These are phyloP conservation scores for Xanthorhoe designata DNA, from an alignment of 2,888 invertebrate species.

Conservation along the genomic window DNA sequence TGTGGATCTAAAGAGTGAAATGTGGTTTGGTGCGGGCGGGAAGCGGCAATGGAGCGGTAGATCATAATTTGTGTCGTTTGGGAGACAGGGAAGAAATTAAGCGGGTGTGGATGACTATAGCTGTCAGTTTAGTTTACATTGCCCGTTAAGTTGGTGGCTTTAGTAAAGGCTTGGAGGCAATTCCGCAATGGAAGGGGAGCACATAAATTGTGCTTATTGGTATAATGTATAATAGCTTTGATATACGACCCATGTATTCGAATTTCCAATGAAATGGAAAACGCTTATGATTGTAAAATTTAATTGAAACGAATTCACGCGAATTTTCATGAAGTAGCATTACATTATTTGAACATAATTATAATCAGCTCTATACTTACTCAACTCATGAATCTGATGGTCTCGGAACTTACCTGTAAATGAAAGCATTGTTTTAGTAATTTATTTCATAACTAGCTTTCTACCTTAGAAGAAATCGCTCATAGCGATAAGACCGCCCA, in stretches of 20 bases:
- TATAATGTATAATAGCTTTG: background rate
- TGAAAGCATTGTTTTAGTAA: background rate
- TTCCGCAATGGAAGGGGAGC: background rate
- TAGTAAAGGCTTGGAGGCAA: background rate
- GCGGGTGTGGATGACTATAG: background rate
- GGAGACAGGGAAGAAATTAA: background rate
- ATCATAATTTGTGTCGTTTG: conserved; percentile 9
- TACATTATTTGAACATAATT: too few relatives aligned
- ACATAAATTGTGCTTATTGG: background rate
- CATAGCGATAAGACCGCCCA: too few relatives aligned
- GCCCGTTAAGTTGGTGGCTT: background rate
- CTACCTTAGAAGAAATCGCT: too few relatives aligned
- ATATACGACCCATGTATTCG: background rate
- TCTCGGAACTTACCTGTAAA: conserved; percentile 12
- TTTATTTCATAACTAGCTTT: background rate
- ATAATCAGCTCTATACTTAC: background rate
- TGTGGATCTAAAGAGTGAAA: conserved; percentile 24
- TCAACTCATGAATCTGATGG: background rate
- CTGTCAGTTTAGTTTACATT: background rate
- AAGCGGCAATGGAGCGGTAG: conserved; percentile 15
- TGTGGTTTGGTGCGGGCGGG: conserved; percentile 15
- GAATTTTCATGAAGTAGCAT: background rate
- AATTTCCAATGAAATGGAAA: background rate
- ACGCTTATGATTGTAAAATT: background rate
- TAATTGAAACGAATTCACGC: background rate